Evolutionary conservation across 2,113 vertebrate genomes (phyloP).

Genomic region (Colinus virginianus): DNA sequence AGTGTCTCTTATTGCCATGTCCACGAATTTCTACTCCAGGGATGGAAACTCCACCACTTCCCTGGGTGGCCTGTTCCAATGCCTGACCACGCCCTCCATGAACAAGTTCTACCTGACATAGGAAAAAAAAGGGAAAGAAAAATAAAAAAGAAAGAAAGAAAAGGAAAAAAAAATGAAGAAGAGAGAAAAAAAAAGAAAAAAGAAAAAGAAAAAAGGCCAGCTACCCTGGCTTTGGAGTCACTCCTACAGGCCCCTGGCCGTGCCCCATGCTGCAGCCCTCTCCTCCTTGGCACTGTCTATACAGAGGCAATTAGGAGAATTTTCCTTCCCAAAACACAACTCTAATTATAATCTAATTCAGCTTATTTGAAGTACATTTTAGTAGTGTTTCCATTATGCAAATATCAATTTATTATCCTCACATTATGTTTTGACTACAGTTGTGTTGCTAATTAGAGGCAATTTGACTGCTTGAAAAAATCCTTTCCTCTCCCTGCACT

Average conservation of each 20-base stretch:
- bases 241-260: not conserved
- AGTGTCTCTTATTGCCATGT: not conserved
- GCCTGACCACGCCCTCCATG: not conserved
- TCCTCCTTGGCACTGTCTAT: conserved; percentile 21
- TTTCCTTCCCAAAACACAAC: conserved; percentile 57
- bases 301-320: conserved; percentile 39
- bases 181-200: not conserved
- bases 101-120: not conserved
- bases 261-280: not conserved
- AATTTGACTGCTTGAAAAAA: conserved; percentile 64
- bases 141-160: not conserved
- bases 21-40: not conserved
- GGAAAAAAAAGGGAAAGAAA: not conserved
- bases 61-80: not conserved
- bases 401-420: conserved; percentile 73
- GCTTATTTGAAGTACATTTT: conserved; percentile 66
- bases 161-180: too few relatives aligned
- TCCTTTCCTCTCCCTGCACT: conserved; percentile 29
- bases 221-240: not conserved
- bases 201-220: not conserved
- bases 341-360: conserved; percentile 69
- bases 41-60: not conserved
- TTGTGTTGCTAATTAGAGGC: conserved; percentile 71
- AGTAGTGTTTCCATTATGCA: conserved; percentile 65
- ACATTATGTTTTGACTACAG: conserved; percentile 68